A percentile compares a stretch with the other conserved stretches of the same genome.
Conservation (phyloP, 1,140 invertebrate genomes). For the Agrypnia vestita region DNA sequence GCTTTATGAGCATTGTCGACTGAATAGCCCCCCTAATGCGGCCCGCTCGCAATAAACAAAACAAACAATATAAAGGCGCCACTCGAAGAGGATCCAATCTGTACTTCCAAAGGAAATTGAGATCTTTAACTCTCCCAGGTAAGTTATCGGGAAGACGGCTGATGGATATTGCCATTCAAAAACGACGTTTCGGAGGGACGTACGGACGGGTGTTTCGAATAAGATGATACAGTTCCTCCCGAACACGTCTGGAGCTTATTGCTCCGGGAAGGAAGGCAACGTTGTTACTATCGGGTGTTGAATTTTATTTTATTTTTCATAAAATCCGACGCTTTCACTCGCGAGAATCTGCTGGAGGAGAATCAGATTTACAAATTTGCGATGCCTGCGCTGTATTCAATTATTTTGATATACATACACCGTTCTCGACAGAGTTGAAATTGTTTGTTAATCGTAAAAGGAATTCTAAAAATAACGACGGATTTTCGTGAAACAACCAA, state of each 20-base stretch:
- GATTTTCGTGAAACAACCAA: no score
- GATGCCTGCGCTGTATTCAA: background rate
- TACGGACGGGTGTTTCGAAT: background rate
- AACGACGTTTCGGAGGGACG: background rate
- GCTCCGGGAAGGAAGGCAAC: conserved; percentile 7
- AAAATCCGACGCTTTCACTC: conserved; percentile 17
- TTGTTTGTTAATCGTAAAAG: no score
- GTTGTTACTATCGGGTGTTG: conserved; percentile 17
- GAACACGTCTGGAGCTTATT: conserved; percentile 32
- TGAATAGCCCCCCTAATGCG: conserved; percentile 1
- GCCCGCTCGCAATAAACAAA: conserved; percentile 29
- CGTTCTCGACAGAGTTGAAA: no score
- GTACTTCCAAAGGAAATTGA: conserved; percentile 16
- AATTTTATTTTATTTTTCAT: conserved; percentile 39
- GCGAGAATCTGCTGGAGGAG: background rate
- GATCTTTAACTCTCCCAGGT: conserved; percentile 27
- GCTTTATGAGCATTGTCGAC: conserved; percentile 10
- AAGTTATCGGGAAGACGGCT: background rate
- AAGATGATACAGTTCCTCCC: conserved; percentile 24
- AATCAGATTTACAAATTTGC: conserved; percentile 1
- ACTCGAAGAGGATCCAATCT: conserved; percentile 5
- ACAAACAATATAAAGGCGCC: background rate
- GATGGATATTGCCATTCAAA: conserved; percentile 33
- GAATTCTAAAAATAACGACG: no score
- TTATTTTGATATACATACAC: background rate